These are phyloP conservation scores for Habrosyne pyritoides DNA, from an alignment of 2,888 invertebrate genomes.

Conservation along the genomic window DNA sequence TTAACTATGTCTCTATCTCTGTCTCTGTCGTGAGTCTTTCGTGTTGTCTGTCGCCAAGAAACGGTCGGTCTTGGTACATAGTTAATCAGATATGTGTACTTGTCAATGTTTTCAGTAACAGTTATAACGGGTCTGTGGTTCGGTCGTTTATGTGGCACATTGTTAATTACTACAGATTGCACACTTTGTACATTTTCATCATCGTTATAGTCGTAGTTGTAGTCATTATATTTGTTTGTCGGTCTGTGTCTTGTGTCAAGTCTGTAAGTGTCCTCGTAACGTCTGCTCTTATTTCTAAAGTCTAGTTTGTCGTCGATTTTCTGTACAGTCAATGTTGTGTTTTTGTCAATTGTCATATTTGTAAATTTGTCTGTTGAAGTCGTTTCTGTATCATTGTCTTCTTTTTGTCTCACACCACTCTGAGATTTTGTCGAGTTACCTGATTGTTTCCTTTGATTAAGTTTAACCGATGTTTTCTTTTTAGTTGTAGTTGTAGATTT, in stretches of 20 bases:
- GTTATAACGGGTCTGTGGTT: conserved; percentile 70
- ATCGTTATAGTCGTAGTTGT: conserved; percentile 60
- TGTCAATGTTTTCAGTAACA: conserved; percentile 77
- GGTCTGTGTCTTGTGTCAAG: conserved; percentile 54
- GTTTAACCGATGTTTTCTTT: conserved; percentile 37
- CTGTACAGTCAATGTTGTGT: conserved; percentile 45
- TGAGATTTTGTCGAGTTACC: conserved; percentile 37
- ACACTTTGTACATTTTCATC: conserved; percentile 65
- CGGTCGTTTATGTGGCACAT: conserved; percentile 68
- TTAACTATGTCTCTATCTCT: conserved; percentile 65
- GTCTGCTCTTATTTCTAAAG: conserved; percentile 76
- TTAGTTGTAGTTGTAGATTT: conserved; percentile 44
- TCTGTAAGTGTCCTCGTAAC: conserved; percentile 57
- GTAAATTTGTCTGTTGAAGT: conserved; percentile 40
- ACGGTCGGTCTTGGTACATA: conserved; percentile 80
- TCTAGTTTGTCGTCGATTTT: conserved; percentile 85
- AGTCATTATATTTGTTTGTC: conserved; percentile 43
- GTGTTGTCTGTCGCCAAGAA: conserved; percentile 72
- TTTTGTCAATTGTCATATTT: conserved; percentile 28
- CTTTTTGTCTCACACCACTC: conserved; percentile 39
- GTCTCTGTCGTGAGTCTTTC: conserved; percentile 55
- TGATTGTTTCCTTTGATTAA: conserved; percentile 42
- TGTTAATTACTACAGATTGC: conserved; percentile 72
- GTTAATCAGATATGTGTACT: conserved; percentile 79
- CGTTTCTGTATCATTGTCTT: conserved; percentile 36